Percentiles rank a stretch among this genome's conserved stretches.
Evolutionary conservation across 2,888 invertebrate genomes (phyloP).

Genomic region (Liposcelis brunnea): DNA sequence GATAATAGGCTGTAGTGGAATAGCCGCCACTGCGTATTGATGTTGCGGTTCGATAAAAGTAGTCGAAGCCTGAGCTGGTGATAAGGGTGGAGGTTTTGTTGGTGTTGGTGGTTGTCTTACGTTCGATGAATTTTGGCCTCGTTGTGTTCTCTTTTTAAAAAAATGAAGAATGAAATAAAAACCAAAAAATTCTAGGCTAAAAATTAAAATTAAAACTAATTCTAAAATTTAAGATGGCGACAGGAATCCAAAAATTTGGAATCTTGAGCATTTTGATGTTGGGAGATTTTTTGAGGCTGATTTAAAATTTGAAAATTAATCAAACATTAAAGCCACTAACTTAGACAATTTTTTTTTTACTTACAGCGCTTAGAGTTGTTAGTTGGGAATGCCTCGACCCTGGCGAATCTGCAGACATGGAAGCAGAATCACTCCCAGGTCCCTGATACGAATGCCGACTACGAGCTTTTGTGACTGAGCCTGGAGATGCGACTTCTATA

Average conservation of each 20-base stretch:
- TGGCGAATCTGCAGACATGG: slow-evolving; percentile 49
- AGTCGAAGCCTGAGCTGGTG: slow-evolving; percentile 3
- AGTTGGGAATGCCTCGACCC: slow-evolving; percentile 37
- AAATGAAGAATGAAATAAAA: too few relatives aligned
- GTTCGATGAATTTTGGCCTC: slow-evolving; percentile 11
- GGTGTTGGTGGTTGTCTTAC: slow-evolving; percentile 13
- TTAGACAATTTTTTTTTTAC: too few relatives aligned
- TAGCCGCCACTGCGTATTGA: slow-evolving; percentile 36
- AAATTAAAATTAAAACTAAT: too few relatives aligned
- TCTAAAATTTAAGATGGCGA: too few relatives aligned
- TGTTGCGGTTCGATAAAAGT: slow-evolving; percentile 27
- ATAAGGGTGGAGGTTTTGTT: slow-evolving; percentile 12
- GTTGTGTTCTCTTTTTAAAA: slow-evolving; percentile 12
- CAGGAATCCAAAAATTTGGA: too few relatives aligned
- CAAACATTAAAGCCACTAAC: too few relatives aligned
- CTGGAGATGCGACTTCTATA: slow-evolving; percentile 9
- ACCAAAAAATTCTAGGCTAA: too few relatives aligned
- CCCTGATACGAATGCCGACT: slow-evolving; percentile 14
- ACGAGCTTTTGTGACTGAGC: slow-evolving; percentile 7
- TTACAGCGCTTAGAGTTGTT: slow-evolving; percentile 31
- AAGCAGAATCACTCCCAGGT: slow-evolving; percentile 36
- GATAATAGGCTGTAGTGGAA: slow-evolving; percentile 39
- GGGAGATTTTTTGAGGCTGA: too few relatives aligned
- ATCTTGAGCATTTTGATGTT: too few relatives aligned
- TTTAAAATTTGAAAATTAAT: too few relatives aligned